Conservation (phyloP, 2,888 invertebrate genomes). For the Dicycla oo region DNA sequence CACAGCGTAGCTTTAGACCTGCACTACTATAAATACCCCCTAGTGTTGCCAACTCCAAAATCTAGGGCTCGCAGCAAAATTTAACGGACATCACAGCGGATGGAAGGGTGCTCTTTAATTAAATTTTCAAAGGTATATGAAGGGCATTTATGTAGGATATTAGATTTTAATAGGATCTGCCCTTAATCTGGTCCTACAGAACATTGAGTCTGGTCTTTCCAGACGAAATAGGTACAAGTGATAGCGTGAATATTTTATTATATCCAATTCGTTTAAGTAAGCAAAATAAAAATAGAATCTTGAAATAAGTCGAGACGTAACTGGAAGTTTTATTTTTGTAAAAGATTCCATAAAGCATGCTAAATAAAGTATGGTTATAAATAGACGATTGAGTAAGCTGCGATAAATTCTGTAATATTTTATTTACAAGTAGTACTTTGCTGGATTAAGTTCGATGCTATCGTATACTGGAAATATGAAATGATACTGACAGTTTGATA, state of each 20-base stretch:
- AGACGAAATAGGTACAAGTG: constrained; percentile 1
- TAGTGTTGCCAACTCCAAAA: constrained; percentile 57
- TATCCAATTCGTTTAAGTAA: constrained; percentile 6
- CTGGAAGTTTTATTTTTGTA: constrained; percentile 12
- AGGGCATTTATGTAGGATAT: constrained; percentile 22
- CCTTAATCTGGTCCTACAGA: constrained; percentile 9
- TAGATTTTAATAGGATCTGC: constrained; percentile 18
- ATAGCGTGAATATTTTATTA: constrained; percentile 13
- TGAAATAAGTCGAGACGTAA: constrained; percentile 2
- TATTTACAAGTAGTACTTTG: background rate
- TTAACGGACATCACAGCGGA: constrained; percentile 26
- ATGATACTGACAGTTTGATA: background rate
- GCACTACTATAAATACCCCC: constrained; percentile 72
- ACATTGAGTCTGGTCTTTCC: background rate
- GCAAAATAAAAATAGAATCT: background rate
- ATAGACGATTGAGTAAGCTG: background rate
- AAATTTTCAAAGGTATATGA: constrained; percentile 57
- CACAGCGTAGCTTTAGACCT: constrained; percentile 66
- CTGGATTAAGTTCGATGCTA: background rate
- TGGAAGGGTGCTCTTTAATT: constrained; percentile 54
- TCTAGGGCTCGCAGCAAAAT: constrained; percentile 41
- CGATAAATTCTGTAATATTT: too few species aligned
- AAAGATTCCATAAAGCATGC: background rate
- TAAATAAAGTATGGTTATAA: background rate
- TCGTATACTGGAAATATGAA: background rate